These are phyloP conservation scores for Nemapogon koenigi DNA, from an alignment of 2,888 invertebrate genomes.

Conservation along the genomic window DNA sequence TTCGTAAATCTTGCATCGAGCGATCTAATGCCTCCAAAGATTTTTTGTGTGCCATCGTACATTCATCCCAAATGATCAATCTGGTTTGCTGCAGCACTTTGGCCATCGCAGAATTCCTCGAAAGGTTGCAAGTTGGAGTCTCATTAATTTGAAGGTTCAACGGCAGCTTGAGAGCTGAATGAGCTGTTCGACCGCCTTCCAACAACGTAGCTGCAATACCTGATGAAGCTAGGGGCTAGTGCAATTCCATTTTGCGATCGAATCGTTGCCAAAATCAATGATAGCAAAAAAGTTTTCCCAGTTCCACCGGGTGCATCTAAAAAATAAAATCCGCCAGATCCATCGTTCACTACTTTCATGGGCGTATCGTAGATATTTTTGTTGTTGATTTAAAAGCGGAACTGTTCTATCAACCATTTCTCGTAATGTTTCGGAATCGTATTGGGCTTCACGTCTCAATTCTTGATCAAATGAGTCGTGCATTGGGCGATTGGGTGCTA, in stretches of 20 bases:
- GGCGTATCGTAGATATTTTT: constrained; percentile 6
- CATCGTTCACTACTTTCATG: constrained; percentile 7
- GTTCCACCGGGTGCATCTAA: too few relatives aligned
- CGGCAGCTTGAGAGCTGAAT: constrained; percentile 24
- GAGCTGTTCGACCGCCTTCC: constrained; percentile 22
- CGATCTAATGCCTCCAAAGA: constrained; percentile 14
- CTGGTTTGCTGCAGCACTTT: constrained; percentile 17
- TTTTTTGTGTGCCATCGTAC: constrained; percentile 20
- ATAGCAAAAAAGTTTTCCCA: constrained; percentile 32
- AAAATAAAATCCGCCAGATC: constrained; percentile 11
- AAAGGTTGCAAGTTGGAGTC: constrained; percentile 13
- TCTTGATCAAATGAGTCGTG: constrained; percentile 3
- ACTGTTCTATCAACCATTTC: background rate
- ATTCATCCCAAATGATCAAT: constrained; percentile 21
- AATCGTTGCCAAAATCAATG: constrained; percentile 20
- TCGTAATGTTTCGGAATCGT: background rate
- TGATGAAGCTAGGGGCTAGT: constrained; percentile 21
- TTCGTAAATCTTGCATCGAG: constrained; percentile 20
- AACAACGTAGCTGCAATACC: constrained; percentile 21
- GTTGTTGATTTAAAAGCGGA: constrained; percentile 7
- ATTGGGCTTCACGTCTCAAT: background rate
- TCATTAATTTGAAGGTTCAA: constrained; percentile 21
- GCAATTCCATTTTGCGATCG: constrained; percentile 19
- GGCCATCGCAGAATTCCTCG: constrained; percentile 18
- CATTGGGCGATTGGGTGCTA: constrained; percentile 3